Evolutionary conservation across 2,113 vertebrate genomes (phyloP), one percentile per base, ranked within the genome.

Genomic region (Propithecus coquereli): DNA sequence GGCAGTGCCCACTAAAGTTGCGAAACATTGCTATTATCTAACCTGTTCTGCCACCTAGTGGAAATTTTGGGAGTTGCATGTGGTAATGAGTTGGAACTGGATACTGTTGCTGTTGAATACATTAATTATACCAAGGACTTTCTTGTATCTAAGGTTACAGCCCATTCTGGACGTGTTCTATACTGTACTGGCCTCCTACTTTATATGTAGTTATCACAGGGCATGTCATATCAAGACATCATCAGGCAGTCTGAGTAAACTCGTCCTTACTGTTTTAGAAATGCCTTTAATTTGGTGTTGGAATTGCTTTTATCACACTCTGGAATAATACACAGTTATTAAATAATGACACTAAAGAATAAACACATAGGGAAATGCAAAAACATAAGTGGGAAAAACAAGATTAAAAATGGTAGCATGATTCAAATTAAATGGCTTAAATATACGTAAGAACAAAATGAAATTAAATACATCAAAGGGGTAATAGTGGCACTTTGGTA

Each of bases 21-120:
- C 52, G 47, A 50, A n/a, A 43, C 40, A 5, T 8, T 4, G 12
- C 57, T 50, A 0, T 94, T 86, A 17, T 13, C 63, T 74, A 63
- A 54, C 59, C 54, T 87, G 0, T 96, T 68, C 90, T 96, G 80
- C 95, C 97, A 94, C 80, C 96, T 92, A 73, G 79, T 97, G 97
- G 92, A 57, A 74, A 1, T 2, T 54, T 5, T 6, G 54, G 45
- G 71, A 61, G 11, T 91, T 87, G 68, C 87, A 79, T 5, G 25
- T 88, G 77, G 77, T 34, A 0, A 25, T 59, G 54, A 61, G 11
- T 79, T 5, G 0, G 1, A 32, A 12, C 37, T 2, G 34, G 45
- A 87, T 91, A 93, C n/a, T 50, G 32, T 57, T 89, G 71, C 50
- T 79, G 17, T 32, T 71, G 65, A 71, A 59, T 50, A 23, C 3